Conservation (phyloP, 2,888 invertebrate genomes). For the Pristionchus maxplancki region DNA sequence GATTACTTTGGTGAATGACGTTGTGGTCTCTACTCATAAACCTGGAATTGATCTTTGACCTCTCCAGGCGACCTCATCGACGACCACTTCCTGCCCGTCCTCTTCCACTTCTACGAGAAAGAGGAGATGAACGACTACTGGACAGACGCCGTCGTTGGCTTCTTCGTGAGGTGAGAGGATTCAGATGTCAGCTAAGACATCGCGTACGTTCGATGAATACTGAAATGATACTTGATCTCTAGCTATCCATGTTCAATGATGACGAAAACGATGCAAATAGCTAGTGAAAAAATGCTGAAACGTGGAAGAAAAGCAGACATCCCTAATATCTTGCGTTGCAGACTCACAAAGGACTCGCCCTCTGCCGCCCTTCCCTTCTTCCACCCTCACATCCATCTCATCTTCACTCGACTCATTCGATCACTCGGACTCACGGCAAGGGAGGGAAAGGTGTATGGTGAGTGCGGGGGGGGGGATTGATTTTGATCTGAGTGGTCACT, state of each 20-base stretch:
- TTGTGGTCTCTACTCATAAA: no score
- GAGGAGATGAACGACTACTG: constrained; percentile 62
- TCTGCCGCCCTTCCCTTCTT: constrained; percentile 49
- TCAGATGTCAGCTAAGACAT: no score
- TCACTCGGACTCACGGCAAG: constrained; percentile 58
- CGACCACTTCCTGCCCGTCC: constrained; percentile 56
- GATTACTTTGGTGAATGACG: no score
- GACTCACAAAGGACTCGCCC: constrained; percentile 36
- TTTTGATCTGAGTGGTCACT: no score
- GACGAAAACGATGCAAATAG: no score
- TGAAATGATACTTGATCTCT: no score
- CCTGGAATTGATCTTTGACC: neutral
- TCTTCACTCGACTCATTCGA: constrained; percentile 61
- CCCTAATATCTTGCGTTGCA: neutral
- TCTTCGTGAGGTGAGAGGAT: constrained; percentile 50
- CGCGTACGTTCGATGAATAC: no score
- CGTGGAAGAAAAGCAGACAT: neutral
- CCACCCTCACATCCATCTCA: constrained; percentile 1
- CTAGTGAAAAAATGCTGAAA: neutral
- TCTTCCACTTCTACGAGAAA: constrained; percentile 59
- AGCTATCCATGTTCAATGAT: no score
- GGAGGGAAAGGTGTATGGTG: constrained; percentile 57
- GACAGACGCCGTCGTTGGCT: constrained; percentile 54
- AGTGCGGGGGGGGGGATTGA: constrained; percentile 6
- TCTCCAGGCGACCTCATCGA: constrained; percentile 55